A percentile compares a stretch with the other conserved stretches of the same genome.
Evolutionary conservation across 2,888 invertebrate species (phyloP).

Genomic region (Schizaphis graminum): DNA sequence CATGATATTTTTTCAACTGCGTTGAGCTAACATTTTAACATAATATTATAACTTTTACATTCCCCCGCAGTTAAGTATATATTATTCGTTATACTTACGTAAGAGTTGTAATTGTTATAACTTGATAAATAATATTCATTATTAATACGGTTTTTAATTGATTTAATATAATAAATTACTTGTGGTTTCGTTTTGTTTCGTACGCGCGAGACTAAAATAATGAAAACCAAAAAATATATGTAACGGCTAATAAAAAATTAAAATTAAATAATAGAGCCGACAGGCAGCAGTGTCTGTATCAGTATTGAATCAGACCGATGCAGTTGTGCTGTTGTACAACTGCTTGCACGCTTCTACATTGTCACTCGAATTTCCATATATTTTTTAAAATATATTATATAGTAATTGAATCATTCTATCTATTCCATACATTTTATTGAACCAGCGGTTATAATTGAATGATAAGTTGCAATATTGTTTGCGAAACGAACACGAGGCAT

Average conservation of each 20-base stretch:
- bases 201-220: neutral
- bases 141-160: neutral
- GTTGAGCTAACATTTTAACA: too few species aligned
- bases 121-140: neutral
- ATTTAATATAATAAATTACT: neutral
- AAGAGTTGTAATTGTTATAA: too few species aligned
- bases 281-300: neutral
- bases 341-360: neutral
- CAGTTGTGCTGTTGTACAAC: neutral
- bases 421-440: neutral
- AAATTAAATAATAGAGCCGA: neutral
- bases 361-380: neutral
- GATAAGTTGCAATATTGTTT: constrained; percentile 2
- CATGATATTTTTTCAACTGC: too few species aligned
- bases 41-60: too few species aligned
- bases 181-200: neutral
- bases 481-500: neutral
- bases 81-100: too few species aligned
- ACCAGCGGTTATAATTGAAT: neutral
- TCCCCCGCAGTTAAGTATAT: too few species aligned
- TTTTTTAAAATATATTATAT: neutral
- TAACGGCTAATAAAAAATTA: neutral
- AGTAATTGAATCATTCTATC: neutral
- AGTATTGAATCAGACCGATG: neutral
- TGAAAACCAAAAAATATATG: neutral